A percentile compares a stretch with the other conserved stretches of the same genome.
phyloP scores from a whole-genome alignment of 2,797 vertebrate genomes.

The Telmatherina bonti region DNA sequence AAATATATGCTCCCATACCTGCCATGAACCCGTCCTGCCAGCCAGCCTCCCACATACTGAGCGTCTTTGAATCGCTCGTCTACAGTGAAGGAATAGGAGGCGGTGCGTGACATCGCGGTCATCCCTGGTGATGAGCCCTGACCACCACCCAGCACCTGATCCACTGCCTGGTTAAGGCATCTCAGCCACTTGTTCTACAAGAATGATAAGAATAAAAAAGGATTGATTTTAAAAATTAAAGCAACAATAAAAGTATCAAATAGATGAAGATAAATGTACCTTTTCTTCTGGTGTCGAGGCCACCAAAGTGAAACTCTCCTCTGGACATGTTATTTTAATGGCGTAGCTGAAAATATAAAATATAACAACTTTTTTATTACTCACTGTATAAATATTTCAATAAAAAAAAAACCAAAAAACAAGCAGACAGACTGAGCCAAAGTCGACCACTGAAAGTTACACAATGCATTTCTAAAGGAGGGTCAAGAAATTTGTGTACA shows the following conservation, averaged over 20 bases:
- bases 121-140: constrained; percentile 80
- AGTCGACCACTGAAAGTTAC: background rate
- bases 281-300: constrained; percentile 94
- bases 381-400: too few species aligned
- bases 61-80: constrained; percentile 93
- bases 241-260: background rate
- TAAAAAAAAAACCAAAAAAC: background rate
- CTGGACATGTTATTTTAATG: constrained; percentile 93
- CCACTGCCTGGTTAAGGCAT: constrained; percentile 93
- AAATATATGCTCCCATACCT: constrained; percentile 80
- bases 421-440: background rate
- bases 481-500: background rate
- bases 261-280: constrained; percentile 75
- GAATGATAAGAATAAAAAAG: background rate
- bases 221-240: background rate
- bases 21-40: constrained; percentile 92
- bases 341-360: constrained; percentile 83
- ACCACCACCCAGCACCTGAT: constrained; percentile 86
- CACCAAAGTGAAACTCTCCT: constrained; percentile 92
- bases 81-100: constrained; percentile 91
- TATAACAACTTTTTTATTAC: background rate
- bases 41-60: constrained; percentile 91
- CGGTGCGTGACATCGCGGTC: constrained; percentile 90
- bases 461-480: too few species aligned
- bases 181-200: constrained; percentile 94